Evolutionary conservation across 2,113 vertebrate species (phyloP).

Genomic region (Sisor rabdophorus): DNA sequence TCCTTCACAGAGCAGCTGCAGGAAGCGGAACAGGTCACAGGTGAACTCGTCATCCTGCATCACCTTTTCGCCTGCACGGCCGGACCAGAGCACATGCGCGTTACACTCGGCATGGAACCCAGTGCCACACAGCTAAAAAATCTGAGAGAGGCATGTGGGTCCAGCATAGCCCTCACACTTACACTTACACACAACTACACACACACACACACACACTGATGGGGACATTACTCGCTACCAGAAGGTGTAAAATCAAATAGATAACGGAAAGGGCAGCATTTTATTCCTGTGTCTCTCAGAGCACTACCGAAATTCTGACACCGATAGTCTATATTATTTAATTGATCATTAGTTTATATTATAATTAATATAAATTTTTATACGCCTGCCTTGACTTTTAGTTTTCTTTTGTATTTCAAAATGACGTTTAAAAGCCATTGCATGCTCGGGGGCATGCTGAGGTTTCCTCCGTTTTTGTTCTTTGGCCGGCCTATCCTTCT

Average conservation of each 20-base stretch:
- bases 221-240: conserved; percentile 35
- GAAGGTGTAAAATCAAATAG: conserved; percentile 33
- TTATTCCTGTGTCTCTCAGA: conserved; percentile 55
- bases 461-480: no score
- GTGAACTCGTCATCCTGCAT: conserved; percentile 95
- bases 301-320: neutral
- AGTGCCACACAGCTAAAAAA: conserved; percentile 45
- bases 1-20: conserved; percentile 92
- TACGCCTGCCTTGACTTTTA: neutral
- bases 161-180: conserved; percentile 62
- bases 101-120: conserved; percentile 13
- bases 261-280: conserved; percentile 59
- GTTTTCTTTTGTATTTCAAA: no score
- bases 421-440: no score
- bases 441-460: no score
- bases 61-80: conserved; percentile 88
- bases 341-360: no score
- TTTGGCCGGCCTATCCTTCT: no score
- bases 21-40: conserved; percentile 95
- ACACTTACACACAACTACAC: neutral
- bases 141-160: conserved; percentile 63
- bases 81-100: conserved; percentile 51
- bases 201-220: conserved; percentile 27
- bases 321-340: no score
- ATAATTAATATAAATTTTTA: neutral